Evolutionary conservation across 2,888 invertebrate species (phyloP), one percentile per base, ranked within the genome.

Genomic region (Yponomeuta cagnagella): DNA sequence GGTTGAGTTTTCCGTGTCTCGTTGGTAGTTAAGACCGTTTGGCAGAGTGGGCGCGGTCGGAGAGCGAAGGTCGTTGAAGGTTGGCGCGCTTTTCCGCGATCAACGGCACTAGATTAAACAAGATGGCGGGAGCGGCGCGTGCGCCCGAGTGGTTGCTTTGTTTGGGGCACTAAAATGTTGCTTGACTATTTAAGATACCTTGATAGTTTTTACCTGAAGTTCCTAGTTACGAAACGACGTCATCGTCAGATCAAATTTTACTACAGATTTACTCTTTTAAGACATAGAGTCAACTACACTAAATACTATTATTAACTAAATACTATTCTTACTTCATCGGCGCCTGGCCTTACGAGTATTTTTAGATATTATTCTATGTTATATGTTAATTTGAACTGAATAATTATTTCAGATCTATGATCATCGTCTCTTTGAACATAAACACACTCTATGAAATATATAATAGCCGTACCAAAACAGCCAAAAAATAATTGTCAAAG

Each of bases 41-140:
- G 5, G 15, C 10, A 4, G 30, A 15, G 70, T 31, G 64, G 48
- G 6, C 78, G 80, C 86, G 89, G 89, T 88, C 86, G 89, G 86
- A 87, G 90, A 91, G 90, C 90, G 91, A 92, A 92, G 91, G 91
- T 92, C 91, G 91, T 90, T 91, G 90, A 92, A 91, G 91, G 90
- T 90, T 90, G 91, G 88, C 88, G 86, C 87, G 91, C 90, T 90
- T 90, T 91, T 91, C 90, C 91, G 90, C 90, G 90, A 90, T 90
- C 90, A 89, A 88, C 88, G 87, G 88, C 88, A 87, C 87, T 88
- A 90, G 90, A 92, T 92, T 87, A 89, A 87, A 88, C 89, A 90
- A 90, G 87, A 90, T 90, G 90, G 90, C 90, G 90, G 88, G 85
- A 84, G 85, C 81, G 88, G 90, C 91, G 91, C 90, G 91, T 89